A percentile compares a stretch with the other conserved stretches of the same genome.
Evolutionary conservation across 2,797 vertebrate species (phyloP).

Genomic region (Cercopithecus petaurista): DNA sequence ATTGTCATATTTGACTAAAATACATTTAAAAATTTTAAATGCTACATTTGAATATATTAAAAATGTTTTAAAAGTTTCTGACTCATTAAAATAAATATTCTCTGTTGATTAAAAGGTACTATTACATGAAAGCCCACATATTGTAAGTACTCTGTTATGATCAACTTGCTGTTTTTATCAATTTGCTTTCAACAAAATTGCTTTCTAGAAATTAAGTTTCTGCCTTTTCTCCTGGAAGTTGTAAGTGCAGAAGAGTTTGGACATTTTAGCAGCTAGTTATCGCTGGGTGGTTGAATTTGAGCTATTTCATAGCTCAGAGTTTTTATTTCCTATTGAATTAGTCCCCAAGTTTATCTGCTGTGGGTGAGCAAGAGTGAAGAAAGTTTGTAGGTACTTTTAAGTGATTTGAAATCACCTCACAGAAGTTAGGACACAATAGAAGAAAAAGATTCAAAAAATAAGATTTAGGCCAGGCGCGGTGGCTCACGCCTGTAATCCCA

Average conservation of each 20-base stretch:
- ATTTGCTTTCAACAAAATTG: not conserved
- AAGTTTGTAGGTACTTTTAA: not conserved
- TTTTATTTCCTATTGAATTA: not conserved
- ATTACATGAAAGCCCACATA: not conserved
- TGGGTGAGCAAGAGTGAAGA: not conserved
- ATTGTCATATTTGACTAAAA: not conserved
- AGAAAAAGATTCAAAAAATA: not conserved
- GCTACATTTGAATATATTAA: not conserved
- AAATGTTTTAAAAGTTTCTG: not conserved
- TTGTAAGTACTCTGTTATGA: not conserved
- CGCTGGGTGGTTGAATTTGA: not conserved
- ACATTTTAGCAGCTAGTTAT: not conserved
- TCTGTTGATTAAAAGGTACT: not conserved
- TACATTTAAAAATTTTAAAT: not conserved
- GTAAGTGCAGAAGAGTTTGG: not conserved
- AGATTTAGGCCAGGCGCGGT: not conserved
- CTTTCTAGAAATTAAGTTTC: not conserved
- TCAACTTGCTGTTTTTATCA: not conserved
- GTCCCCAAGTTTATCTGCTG: not conserved
- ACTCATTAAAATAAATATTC: not conserved
- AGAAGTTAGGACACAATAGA: not conserved
- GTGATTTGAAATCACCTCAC: not conserved
- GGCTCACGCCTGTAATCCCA: too few relatives aligned
- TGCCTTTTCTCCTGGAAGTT: not conserved
- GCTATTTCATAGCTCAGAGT: not conserved